Evolutionary conservation across 2,888 invertebrate genomes (phyloP).

Genomic region (Zygogramma bicolorata): DNA sequence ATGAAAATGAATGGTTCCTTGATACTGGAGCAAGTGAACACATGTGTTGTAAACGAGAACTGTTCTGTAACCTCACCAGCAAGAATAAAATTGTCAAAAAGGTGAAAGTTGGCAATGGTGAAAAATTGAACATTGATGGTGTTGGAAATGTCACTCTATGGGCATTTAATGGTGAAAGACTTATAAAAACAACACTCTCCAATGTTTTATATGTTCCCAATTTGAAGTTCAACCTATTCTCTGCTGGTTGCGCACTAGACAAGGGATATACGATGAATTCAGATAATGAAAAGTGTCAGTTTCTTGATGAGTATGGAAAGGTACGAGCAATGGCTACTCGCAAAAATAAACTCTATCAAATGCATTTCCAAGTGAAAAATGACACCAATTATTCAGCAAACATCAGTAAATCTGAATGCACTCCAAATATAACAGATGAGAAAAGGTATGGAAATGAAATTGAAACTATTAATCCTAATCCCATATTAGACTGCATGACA

Average conservation of each 20-base stretch:
- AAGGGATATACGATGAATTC: constrained; percentile 48
- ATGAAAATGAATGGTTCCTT: constrained; percentile 27
- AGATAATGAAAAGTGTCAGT: constrained; percentile 41
- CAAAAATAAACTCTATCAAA: constrained; percentile 29
- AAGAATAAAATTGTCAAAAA: constrained; percentile 37
- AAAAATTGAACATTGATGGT: constrained; percentile 38
- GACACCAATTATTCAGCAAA: no score
- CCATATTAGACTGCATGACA: neutral
- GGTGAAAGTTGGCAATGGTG: no score
- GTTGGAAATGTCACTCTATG: constrained; percentile 34
- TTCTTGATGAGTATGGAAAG: constrained; percentile 37
- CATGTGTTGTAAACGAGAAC: constrained; percentile 24
- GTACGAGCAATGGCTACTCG: constrained; percentile 30
- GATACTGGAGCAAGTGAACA: constrained; percentile 38
- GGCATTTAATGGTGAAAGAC: constrained; percentile 48
- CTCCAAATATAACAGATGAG: no score
- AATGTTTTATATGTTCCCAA: constrained; percentile 44
- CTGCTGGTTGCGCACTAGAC: constrained; percentile 48
- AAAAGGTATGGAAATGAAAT: neutral
- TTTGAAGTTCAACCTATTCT: constrained; percentile 49
- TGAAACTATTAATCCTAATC: neutral
- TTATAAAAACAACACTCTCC: constrained; percentile 37
- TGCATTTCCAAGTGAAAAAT: constrained; percentile 23
- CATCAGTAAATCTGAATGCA: no score
- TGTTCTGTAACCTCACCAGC: no score